phyloP scores from a whole-genome alignment of 1,140 invertebrate genomes.

The Drosophila hydei region DNA sequence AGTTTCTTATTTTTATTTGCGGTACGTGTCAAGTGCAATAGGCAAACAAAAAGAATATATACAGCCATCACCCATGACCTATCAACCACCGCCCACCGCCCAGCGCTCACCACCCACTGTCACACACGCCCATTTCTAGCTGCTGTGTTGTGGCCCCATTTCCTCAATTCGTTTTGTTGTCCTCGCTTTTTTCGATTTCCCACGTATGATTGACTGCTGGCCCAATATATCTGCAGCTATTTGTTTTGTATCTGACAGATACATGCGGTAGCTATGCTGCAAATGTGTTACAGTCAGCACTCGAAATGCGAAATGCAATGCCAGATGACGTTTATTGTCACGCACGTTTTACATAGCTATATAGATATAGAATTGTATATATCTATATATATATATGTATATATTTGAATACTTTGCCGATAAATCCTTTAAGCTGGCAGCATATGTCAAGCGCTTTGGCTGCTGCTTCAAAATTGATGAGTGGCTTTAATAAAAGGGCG shows the following conservation, averaged over 20 bases:
- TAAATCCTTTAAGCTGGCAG: slow-evolving; percentile 76
- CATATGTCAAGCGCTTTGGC: slow-evolving; percentile 60
- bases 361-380: slow-evolving; percentile 17
- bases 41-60: slow-evolving; percentile 40
- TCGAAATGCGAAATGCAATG: slow-evolving; percentile 59
- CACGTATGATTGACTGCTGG: slow-evolving; percentile 56
- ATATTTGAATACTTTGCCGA: slow-evolving; percentile 45
- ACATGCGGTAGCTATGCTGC: slow-evolving; percentile 54
- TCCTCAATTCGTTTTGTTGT: slow-evolving; percentile 6
- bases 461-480: slow-evolving; percentile 71
- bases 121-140: slow-evolving; percentile 14
- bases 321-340: slow-evolving; percentile 63
- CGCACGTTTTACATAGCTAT: slow-evolving; percentile 15
- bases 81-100: too few relatives aligned
- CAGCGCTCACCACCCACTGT: not conserved
- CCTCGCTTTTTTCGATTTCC: slow-evolving; percentile 21
- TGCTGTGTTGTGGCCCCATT: slow-evolving; percentile 26
- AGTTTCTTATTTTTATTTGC: slow-evolving; percentile 57
- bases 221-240: slow-evolving; percentile 41
- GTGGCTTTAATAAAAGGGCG: slow-evolving; percentile 76
- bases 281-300: slow-evolving; percentile 66
- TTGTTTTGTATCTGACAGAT: slow-evolving; percentile 65
- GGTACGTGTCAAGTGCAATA: slow-evolving; percentile 65
- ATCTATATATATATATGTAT: slow-evolving; percentile 19
- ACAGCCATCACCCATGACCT: slow-evolving; percentile 4